Percentiles rank a stretch among this genome's conserved stretches.
These are phyloP conservation scores for Cyclura pinguis DNA, from an alignment of 2,797 vertebrate species.

Conservation along the genomic window DNA sequence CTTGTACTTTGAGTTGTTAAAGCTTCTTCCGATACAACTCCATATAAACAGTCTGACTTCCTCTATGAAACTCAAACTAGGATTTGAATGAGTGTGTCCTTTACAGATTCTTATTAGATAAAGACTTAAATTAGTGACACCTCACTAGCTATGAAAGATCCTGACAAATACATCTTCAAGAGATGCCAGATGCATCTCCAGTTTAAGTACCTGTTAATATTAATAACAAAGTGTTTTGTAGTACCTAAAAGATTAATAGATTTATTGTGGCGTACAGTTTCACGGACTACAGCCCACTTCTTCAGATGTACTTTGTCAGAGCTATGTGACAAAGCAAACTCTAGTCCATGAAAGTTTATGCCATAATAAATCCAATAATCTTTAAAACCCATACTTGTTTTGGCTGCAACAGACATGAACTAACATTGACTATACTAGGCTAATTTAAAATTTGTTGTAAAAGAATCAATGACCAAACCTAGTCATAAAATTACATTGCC, in stretches of 20 bases:
- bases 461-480: slow-evolving; percentile 31
- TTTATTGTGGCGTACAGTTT: slow-evolving; percentile 3
- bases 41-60: slow-evolving; percentile 52
- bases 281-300: not conserved
- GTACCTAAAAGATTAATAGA: not conserved
- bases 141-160: slow-evolving; percentile 69
- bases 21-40: slow-evolving; percentile 58
- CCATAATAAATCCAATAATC: slow-evolving; percentile 1
- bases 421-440: not conserved
- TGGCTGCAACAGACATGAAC: not conserved
- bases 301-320: slow-evolving; percentile 10
- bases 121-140: slow-evolving; percentile 74
- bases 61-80: slow-evolving; percentile 67
- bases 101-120: slow-evolving; percentile 63
- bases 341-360: not conserved
- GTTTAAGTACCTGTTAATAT: slow-evolving; percentile 32
- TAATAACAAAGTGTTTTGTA: slow-evolving; percentile 9
- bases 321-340: not conserved
- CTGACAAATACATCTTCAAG: slow-evolving; percentile 72
- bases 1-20: slow-evolving; percentile 54
- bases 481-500: slow-evolving; percentile 32
- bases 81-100: slow-evolving; percentile 70
- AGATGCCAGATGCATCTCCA: slow-evolving; percentile 57
- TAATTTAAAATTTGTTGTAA: slow-evolving; percentile 48
- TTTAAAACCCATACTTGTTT: not conserved